Conservation (phyloP, 2,797 vertebrate genomes). For the Lithobates sylvaticus region DNA sequence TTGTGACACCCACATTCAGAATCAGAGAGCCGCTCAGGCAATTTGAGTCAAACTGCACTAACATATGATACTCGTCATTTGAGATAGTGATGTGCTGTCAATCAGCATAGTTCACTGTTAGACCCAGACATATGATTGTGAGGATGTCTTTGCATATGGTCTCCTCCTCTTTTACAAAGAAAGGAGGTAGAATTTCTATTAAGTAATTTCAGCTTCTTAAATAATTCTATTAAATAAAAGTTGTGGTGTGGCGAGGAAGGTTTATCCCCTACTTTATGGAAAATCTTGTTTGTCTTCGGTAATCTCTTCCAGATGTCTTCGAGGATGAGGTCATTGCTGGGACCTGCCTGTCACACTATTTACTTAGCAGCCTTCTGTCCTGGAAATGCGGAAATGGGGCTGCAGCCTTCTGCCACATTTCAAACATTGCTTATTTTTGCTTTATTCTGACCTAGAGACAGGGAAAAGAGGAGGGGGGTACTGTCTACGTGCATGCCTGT, state of each 20-base stretch:
- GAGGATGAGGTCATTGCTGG: slow-evolving; percentile 44
- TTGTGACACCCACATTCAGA: too few relatives aligned
- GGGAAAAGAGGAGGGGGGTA: not conserved
- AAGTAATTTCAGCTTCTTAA: too few relatives aligned
- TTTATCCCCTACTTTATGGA: not conserved
- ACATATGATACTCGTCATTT: too few relatives aligned
- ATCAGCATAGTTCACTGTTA: too few relatives aligned
- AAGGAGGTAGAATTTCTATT: too few relatives aligned
- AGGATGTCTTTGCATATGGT: too few relatives aligned
- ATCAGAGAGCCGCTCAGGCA: too few relatives aligned
- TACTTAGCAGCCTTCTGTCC: slow-evolving; percentile 23
- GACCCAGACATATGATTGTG: too few relatives aligned
- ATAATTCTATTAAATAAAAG: too few relatives aligned
- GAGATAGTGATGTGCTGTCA: too few relatives aligned
- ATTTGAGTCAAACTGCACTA: too few relatives aligned
- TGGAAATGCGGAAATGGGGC: slow-evolving; percentile 37
- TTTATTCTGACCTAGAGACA: not conserved
- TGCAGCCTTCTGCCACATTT: not conserved
- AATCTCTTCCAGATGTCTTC: slow-evolving; percentile 52
- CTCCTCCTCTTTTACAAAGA: too few relatives aligned
- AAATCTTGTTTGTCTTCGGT: not conserved
- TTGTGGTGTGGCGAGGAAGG: not conserved
- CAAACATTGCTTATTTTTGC: slow-evolving; percentile 32
- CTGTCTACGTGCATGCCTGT: not conserved
- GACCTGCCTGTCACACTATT: slow-evolving; percentile 46